These are phyloP conservation scores for Diplosoma virens DNA, from an alignment of 23 tunicate species.

Conservation along the genomic window DNA sequence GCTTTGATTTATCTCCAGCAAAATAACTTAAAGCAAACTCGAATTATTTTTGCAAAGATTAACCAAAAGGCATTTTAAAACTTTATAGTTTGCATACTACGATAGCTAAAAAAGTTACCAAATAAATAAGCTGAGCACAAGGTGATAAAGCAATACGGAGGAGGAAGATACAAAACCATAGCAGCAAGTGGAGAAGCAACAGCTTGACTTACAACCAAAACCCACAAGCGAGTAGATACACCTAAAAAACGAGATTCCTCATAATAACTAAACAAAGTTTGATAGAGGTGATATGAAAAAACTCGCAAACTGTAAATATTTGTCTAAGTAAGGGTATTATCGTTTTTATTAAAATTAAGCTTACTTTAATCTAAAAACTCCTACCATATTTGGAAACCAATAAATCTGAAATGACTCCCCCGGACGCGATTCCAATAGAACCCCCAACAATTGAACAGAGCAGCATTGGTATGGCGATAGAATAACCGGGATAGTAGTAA, in stretches of 20 bases:
- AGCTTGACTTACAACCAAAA: conserved; percentile 71
- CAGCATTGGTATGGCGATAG: conserved; percentile 72
- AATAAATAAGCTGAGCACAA: conserved; percentile 65
- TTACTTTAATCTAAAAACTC: too few relatives aligned
- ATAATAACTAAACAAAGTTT: too few relatives aligned
- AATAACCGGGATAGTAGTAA: conserved; percentile 56
- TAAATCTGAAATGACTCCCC: conserved; percentile 82
- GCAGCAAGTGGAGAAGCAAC: conserved; percentile 84
- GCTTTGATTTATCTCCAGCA: too few relatives aligned
- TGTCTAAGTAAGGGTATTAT: too few relatives aligned
- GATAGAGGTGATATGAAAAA: too few relatives aligned
- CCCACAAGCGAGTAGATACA: conserved; percentile 62
- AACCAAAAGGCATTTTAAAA: too few relatives aligned
- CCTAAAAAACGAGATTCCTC: too few relatives aligned
- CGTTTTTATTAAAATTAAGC: too few relatives aligned
- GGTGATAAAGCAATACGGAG: conserved; percentile 87
- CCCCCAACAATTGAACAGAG: conserved; percentile 87
- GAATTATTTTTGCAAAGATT: too few relatives aligned
- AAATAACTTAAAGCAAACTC: too few relatives aligned
- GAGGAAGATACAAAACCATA: conserved; percentile 62
- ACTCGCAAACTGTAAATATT: too few relatives aligned
- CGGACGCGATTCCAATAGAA: conserved; percentile 73
- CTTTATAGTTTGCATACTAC: too few relatives aligned
- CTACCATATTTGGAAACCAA: conserved; percentile 66
- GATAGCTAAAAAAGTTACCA: conserved; percentile 48